phyloP scores from a whole-genome alignment of 2,888 invertebrate species.

The Cerceris ruficornis region DNA sequence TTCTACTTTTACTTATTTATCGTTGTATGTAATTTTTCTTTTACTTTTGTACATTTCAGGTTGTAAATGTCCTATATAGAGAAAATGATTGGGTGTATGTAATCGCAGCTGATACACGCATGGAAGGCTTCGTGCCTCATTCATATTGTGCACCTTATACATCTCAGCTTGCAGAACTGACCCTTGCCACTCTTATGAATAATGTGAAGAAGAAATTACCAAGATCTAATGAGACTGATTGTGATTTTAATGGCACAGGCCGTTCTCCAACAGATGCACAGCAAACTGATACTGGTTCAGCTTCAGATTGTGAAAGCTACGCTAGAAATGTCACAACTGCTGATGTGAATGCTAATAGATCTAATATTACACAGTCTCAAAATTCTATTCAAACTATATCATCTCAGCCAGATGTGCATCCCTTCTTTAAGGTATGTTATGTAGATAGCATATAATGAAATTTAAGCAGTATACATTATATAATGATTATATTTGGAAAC shows the following conservation, averaged over 20 bases:
- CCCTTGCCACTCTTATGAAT: constrained; percentile 84
- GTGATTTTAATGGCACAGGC: constrained; percentile 72
- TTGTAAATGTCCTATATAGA: constrained; percentile 96
- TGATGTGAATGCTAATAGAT: constrained; percentile 78
- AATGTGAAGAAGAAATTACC: constrained; percentile 93
- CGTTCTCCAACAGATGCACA: constrained; percentile 77
- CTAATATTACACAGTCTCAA: constrained; percentile 82
- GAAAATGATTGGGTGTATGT: constrained; percentile 99
- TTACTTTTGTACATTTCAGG: constrained; percentile 80
- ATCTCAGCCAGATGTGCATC: constrained; percentile 84
- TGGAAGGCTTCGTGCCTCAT: constrained; percentile 97
- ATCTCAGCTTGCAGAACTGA: constrained; percentile 88
- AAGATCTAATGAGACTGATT: constrained; percentile 81
- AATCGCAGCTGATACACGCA: constrained; percentile 92
- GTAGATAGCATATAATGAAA: neutral
- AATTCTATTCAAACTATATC: constrained; percentile 83
- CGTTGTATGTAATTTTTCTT: constrained; percentile 21
- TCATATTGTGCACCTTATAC: constrained; percentile 95
- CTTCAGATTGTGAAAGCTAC: constrained; percentile 85
- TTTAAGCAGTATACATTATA: neutral
- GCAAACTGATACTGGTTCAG: constrained; percentile 82
- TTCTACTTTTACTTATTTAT: neutral
- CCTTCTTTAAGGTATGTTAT: constrained; percentile 83
- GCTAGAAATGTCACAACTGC: constrained; percentile 83
- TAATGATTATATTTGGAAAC: neutral